These are phyloP conservation scores for Epirrita christyi DNA, from an alignment of 2,888 invertebrate genomes.

Conservation along the genomic window DNA sequence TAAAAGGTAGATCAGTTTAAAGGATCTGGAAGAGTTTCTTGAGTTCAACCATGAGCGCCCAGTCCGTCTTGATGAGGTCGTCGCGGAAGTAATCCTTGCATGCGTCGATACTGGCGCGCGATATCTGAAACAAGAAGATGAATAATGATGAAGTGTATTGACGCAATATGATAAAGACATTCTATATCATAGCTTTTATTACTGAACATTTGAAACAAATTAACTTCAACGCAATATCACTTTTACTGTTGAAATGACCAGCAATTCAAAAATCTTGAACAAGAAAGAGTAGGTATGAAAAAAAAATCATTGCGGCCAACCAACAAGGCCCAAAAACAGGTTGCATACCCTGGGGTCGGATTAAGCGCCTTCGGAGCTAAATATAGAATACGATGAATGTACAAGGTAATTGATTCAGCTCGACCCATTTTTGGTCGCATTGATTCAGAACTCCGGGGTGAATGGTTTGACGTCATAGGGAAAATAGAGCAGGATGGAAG, in stretches of 20 bases:
- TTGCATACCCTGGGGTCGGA: constrained; percentile 50
- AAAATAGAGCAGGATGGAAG: constrained; percentile 70
- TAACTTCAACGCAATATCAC: too few species aligned
- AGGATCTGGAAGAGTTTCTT: constrained; percentile 98
- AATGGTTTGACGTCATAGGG: constrained; percentile 80
- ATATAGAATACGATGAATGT: constrained; percentile 74
- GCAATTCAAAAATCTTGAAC: not conserved
- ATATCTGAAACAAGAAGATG: constrained; percentile 89
- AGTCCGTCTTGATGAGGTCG: constrained; percentile 98
- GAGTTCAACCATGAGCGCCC: constrained; percentile 99
- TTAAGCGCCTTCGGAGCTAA: constrained; percentile 60
- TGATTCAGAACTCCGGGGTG: constrained; percentile 76
- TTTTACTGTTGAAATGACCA: too few species aligned
- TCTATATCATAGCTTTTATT: too few species aligned
- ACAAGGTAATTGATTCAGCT: constrained; percentile 71
- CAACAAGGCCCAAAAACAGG: constrained; percentile 61
- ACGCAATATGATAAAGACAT: too few species aligned
- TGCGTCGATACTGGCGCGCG: constrained; percentile 98
- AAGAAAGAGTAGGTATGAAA: not conserved
- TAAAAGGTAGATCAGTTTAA: constrained; percentile 75
- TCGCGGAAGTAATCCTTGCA: constrained; percentile 99
- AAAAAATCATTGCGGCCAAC: constrained; percentile 39
- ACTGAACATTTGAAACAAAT: too few species aligned
- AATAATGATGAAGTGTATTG: too few species aligned
- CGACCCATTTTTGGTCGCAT: constrained; percentile 75